Evolutionary conservation across 2,888 invertebrate genomes (phyloP).

Genomic region (Aphidius colemani): DNA sequence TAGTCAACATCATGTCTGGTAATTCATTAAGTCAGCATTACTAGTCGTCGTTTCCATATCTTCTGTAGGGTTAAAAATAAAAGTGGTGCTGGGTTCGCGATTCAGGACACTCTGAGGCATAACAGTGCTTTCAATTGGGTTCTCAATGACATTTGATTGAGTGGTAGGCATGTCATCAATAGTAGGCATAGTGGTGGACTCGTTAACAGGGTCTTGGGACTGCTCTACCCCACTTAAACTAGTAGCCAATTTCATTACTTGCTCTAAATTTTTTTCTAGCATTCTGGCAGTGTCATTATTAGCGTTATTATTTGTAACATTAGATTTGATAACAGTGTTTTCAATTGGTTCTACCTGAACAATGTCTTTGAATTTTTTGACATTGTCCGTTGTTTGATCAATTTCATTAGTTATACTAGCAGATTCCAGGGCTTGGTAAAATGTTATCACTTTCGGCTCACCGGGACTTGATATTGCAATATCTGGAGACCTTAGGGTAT

Average conservation of each 20-base stretch:
- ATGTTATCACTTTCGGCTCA: constrained; percentile 53
- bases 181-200: constrained; percentile 35
- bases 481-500: constrained; percentile 42
- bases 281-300: constrained; percentile 56
- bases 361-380: constrained; percentile 45
- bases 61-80: constrained; percentile 13
- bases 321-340: constrained; percentile 44
- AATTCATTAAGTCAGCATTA: background rate
- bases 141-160: constrained; percentile 34
- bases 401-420: constrained; percentile 53
- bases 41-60: background rate
- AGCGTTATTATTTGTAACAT: constrained; percentile 49
- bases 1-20: too few species aligned
- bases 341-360: constrained; percentile 50
- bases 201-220: constrained; percentile 39
- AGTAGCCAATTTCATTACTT: constrained; percentile 33
- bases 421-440: constrained; percentile 55
- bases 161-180: constrained; percentile 36
- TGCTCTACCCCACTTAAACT: constrained; percentile 40
- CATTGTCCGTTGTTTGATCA: constrained; percentile 39
- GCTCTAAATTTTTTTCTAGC: constrained; percentile 36
- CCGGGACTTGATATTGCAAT: constrained; percentile 52
- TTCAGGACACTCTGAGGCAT: constrained; percentile 16
- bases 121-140: constrained; percentile 30
- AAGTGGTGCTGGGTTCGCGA: constrained; percentile 10